Evolutionary conservation across 92 coral and sea anemone species (phyloP), one percentile per base, ranked within the genome.

Genomic region (Plumapathes pennacea): DNA sequence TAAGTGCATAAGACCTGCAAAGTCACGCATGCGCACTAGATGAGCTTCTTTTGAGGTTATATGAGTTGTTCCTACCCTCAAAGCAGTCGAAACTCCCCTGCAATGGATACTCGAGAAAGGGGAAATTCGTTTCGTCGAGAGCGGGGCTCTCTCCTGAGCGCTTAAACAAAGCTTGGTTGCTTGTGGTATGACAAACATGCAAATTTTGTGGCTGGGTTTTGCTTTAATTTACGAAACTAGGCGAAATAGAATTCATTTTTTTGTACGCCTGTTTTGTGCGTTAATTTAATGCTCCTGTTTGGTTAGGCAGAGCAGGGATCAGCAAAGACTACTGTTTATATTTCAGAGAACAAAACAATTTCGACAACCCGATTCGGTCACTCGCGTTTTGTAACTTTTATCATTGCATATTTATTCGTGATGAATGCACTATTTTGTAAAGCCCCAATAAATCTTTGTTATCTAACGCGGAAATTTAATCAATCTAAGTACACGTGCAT

Each of bases 11-110:
- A n/a, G n/a, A n/a, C n/a, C n/a, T n/a, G n/a, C n/a, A n/a, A n/a
- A n/a, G n/a, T 24, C 62, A 90, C 96, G 96, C 96, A 88, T 88
- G 96, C 96, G 96, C 96, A 86, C n/a, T 49, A 25, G 45, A 10
- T 20, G 21, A 23, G 39, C 33, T 0, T 25, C 12, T 19, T 34
- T 46, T 48, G 28, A 31, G 13, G 44, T 37, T 24, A 17, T 29
- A 38, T 21, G 4, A 36, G 43, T 18, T 36, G 76, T 20, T 29
- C 54, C 54, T 15, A 36, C 66, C 26, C 29, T 59, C 48, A 18
- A 46, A 62, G 14, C 11, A 42, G 29, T 25, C 22, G 62, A 57
- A 78, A 62, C 42, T 54, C 22, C 64, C 72, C 67, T 30, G 14
- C 44, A n/a, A n/a, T n/a, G n/a, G n/a, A n/a, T n/a, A n/a, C n/a